Percentiles rank a stretch among this genome's conserved stretches.
Conservation (phyloP, 53 echinoderm and acorn worm species). For the Zoroaster sp. region DNA sequence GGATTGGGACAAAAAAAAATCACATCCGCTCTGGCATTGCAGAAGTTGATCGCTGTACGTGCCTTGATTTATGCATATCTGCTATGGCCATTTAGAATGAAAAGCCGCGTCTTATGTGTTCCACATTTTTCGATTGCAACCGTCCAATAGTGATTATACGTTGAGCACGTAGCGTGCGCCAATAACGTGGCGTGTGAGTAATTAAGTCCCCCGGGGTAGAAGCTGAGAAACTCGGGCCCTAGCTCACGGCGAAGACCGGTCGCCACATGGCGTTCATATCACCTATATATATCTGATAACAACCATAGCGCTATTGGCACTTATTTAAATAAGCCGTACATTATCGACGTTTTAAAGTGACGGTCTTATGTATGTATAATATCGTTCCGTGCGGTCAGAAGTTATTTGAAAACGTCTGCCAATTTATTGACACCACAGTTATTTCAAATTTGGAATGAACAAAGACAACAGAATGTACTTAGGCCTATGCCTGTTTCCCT, state of each 20-base stretch:
- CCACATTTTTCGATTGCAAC: not conserved
- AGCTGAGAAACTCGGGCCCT: not conserved
- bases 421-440: too few relatives aligned
- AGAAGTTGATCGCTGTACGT: constrained; percentile 10
- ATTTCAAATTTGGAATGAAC: too few relatives aligned
- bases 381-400: too few relatives aligned
- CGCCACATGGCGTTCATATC: constrained; percentile 6
- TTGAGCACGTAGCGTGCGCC: constrained; percentile 58
- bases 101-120: not conserved
- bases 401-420: too few relatives aligned
- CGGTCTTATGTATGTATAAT: not conserved
- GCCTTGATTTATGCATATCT: constrained; percentile 47
- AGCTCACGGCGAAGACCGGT: not conserved
- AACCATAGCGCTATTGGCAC: constrained; percentile 26
- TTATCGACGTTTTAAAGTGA: not conserved
- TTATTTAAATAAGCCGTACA: constrained; percentile 23
- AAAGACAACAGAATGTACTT: too few relatives aligned
- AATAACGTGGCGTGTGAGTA: constrained; percentile 61
- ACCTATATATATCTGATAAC: constrained; percentile 26
- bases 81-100: constrained; percentile 27
- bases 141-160: constrained; percentile 2
- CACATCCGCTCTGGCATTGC: constrained; percentile 11
- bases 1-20: not conserved
- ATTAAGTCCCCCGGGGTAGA: constrained; percentile 52
- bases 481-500: too few relatives aligned